A percentile compares a stretch with the other conserved stretches of the same genome.
Conservation (phyloP, 2,888 invertebrate genomes). For the Cephus sareptanus region DNA sequence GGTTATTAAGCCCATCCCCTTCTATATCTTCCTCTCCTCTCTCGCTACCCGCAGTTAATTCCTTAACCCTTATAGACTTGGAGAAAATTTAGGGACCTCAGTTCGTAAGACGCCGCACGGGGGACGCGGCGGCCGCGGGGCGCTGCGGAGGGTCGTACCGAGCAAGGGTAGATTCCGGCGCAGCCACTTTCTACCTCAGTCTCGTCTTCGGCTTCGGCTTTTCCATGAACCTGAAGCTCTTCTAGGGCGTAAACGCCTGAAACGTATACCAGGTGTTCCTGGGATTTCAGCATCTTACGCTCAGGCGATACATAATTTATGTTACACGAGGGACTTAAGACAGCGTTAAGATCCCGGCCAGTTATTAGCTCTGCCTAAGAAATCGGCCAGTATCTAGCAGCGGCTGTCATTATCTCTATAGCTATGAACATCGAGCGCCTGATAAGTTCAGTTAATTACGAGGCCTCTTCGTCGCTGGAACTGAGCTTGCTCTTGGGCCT, state of each 20-base stretch:
- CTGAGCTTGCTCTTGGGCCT: not conserved
- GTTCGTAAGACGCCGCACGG: conserved; percentile 30
- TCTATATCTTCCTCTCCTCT: conserved; percentile 14
- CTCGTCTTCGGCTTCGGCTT: not conserved
- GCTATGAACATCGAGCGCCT: not conserved
- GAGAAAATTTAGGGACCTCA: conserved; percentile 58
- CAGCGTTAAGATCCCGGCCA: conserved; percentile 61
- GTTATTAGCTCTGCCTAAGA: conserved; percentile 1
- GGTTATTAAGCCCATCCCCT: conserved; percentile 44
- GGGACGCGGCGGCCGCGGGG: conserved; percentile 1
- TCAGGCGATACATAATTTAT: conserved; percentile 66
- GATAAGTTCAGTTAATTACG: not conserved
- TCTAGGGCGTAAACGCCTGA: conserved; percentile 3
- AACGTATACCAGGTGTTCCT: conserved; percentile 64
- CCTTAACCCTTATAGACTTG: conserved; percentile 63
- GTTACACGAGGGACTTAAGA: conserved; percentile 63
- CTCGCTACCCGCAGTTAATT: conserved; percentile 49
- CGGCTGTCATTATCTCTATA: not conserved
- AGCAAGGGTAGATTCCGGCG: not conserved
- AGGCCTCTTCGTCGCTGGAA: not conserved
- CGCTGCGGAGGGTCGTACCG: conserved; percentile 5
- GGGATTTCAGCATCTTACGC: conserved; percentile 64
- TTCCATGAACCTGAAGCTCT: not conserved
- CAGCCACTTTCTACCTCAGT: not conserved
- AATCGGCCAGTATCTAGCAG: not conserved